Conservation (phyloP, 2,113 vertebrate genomes). For the Seriola rivoliana region DNA sequence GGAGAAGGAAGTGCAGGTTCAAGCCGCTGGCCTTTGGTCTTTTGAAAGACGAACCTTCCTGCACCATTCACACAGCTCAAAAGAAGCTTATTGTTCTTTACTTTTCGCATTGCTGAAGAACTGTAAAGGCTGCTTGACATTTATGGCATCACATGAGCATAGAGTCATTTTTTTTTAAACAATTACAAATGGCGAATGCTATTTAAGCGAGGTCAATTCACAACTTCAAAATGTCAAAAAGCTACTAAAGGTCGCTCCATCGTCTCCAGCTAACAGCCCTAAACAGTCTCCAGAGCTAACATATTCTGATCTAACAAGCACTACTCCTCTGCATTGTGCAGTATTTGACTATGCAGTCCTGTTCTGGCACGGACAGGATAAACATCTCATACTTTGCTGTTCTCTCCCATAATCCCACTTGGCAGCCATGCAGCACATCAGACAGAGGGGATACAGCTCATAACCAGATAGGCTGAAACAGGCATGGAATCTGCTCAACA, state of each 20-base stretch:
- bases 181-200: background rate
- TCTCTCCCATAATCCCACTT: conserved; percentile 71
- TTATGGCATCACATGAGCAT: background rate
- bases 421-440: conserved; percentile 67
- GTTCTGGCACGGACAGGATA: conserved; percentile 52
- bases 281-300: background rate
- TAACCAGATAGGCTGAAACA: conserved; percentile 54
- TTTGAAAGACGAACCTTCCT: background rate
- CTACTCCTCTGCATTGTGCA: conserved; percentile 16
- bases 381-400: conserved; percentile 70
- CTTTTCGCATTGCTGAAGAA: no score
- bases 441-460: conserved; percentile 43
- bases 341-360: conserved; percentile 31
- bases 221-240: background rate
- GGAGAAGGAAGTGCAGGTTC: background rate
- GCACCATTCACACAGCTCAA: background rate
- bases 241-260: background rate
- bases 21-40: background rate
- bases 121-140: background rate
- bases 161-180: background rate
- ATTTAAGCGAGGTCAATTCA: background rate
- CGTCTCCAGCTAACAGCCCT: background rate
- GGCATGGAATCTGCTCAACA: conserved; percentile 67
- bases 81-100: background rate
- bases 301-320: background rate